These are phyloP conservation scores for Pterois miles DNA, from an alignment of 2,797 vertebrate species.

Conservation along the genomic window DNA sequence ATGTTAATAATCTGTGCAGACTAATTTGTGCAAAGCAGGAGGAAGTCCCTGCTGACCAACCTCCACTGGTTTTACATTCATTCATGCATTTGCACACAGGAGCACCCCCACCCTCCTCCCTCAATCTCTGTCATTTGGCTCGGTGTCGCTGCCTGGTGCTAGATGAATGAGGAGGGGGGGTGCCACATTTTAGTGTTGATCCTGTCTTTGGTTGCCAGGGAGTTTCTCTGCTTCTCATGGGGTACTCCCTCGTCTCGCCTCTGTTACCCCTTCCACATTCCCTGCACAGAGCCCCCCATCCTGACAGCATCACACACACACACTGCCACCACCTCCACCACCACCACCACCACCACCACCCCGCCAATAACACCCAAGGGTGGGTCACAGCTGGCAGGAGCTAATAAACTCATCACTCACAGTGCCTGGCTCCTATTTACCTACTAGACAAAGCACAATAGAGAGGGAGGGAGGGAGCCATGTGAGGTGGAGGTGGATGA, in stretches of 20 bases:
- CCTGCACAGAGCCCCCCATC: constrained; percentile 9
- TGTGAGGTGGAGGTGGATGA: constrained; percentile 31
- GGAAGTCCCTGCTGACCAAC: constrained; percentile 33
- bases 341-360: constrained; percentile 5
- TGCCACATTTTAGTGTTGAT: constrained; percentile 66
- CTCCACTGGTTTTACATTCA: constrained; percentile 32
- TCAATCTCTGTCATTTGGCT: constrained; percentile 58
- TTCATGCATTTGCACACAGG: constrained; percentile 48
- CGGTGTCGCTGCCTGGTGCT: constrained; percentile 32
- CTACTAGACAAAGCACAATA: constrained; percentile 55
- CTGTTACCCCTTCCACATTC: not conserved
- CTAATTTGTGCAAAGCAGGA: constrained; percentile 21
- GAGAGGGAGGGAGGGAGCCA: not conserved
- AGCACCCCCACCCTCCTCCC: not conserved
- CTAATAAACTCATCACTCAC: constrained; percentile 84
- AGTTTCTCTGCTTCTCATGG: constrained; percentile 75
- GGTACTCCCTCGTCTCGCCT: constrained; percentile 51
- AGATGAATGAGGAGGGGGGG: constrained; percentile 57
- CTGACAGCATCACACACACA: constrained; percentile 15
- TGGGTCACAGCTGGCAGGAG: constrained; percentile 81
- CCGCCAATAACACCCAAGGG: constrained; percentile 70
- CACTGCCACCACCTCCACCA: constrained; percentile 5
- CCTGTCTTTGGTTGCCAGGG: constrained; percentile 73
- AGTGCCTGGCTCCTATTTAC: constrained; percentile 67
- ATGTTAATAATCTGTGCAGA: not conserved